These are phyloP conservation scores for Nasonia giraulti DNA, from an alignment of 1,140 invertebrate genomes.

Conservation along the genomic window DNA sequence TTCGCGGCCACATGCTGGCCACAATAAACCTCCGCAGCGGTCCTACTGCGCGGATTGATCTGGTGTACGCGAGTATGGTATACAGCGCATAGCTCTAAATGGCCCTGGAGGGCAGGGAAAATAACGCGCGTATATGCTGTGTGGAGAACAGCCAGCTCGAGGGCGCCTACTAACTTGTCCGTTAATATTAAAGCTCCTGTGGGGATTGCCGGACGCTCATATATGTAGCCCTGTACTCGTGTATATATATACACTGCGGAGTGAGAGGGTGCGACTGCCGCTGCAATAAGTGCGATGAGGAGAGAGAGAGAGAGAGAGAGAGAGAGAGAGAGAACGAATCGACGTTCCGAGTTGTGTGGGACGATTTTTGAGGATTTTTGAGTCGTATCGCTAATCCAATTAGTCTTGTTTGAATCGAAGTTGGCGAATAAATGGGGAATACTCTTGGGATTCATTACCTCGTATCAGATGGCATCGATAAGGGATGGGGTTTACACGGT, in stretches of 20 bases:
- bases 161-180: constrained; percentile 70
- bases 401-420: neutral
- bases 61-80: neutral
- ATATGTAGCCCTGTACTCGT: constrained; percentile 16
- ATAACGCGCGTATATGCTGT: neutral
- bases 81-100: constrained; percentile 42
- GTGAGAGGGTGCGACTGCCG: no score
- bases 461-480: neutral
- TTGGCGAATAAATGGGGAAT: neutral
- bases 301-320: no score
- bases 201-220: constrained; percentile 56
- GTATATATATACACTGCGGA: no score
- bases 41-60: neutral
- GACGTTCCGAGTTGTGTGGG: no score
- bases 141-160: constrained; percentile 47
- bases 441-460: neutral
- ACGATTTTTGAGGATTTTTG: no score
- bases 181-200: constrained; percentile 71
- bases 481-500: no score
- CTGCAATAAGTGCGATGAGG: no score
- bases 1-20: neutral
- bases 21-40: neutral
- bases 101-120: constrained; percentile 1
- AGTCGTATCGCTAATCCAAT: no score
- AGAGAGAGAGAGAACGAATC: no score